These are phyloP conservation scores for Camelus bactrianus DNA, from an alignment of 2,113 vertebrate genomes.

Conservation along the genomic window DNA sequence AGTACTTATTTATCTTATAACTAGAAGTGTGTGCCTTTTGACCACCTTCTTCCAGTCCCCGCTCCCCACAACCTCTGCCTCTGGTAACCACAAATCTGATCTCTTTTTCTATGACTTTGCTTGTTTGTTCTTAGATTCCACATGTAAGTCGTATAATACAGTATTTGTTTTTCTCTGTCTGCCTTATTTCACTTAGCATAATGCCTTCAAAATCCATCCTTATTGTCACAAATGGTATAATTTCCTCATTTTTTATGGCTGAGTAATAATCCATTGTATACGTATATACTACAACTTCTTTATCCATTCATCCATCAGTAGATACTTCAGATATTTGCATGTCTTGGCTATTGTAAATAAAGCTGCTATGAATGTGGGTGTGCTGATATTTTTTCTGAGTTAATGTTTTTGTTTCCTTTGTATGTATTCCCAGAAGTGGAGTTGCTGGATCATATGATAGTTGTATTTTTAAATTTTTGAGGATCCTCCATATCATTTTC, in stretches of 20 bases:
- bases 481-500: background rate
- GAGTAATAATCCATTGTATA: background rate
- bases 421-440: background rate
- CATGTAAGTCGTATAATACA: background rate
- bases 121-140: background rate
- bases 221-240: background rate
- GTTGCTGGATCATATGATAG: background rate
- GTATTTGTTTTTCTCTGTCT: background rate
- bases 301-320: background rate
- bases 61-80: background rate
- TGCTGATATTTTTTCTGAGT: background rate
- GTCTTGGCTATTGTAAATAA: background rate
- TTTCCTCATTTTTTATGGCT: background rate
- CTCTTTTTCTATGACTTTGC: background rate
- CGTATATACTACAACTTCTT: background rate
- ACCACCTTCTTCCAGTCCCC: background rate
- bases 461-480: background rate
- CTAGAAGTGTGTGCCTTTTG: background rate
- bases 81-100: background rate
- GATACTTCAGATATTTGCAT: background rate
- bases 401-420: background rate
- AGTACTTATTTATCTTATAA: background rate
- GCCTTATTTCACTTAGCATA: background rate
- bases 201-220: background rate
- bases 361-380: background rate